These are phyloP conservation scores for Etia nguti DNA, from an alignment of 2,113 vertebrate species.

Conservation along the genomic window DNA sequence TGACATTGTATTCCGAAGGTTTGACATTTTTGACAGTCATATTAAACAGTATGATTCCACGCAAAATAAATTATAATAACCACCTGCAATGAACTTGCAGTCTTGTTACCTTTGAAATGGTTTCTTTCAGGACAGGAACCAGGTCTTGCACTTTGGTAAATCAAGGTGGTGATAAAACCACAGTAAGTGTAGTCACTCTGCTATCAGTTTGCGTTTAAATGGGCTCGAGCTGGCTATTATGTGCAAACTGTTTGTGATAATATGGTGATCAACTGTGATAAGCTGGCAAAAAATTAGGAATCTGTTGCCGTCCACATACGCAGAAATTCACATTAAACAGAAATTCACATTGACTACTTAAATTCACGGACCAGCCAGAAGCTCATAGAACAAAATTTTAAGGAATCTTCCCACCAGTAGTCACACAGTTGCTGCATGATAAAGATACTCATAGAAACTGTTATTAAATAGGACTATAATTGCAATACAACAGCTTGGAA, in stretches of 20 bases:
- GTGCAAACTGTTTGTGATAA: not conserved
- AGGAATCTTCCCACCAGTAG: not conserved
- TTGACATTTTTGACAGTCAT: not conserved
- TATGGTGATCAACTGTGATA: not conserved
- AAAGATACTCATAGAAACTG: not conserved
- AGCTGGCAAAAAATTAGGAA: not conserved
- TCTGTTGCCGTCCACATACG: not conserved
- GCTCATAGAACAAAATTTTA: not conserved
- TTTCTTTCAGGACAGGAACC: not conserved
- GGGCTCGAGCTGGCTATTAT: rapidly evolving
- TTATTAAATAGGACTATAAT: not conserved
- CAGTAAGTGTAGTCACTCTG: not conserved
- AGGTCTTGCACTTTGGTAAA: not conserved
- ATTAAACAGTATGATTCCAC: not conserved
- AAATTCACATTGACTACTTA: not conserved
- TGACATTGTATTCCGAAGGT: not conserved
- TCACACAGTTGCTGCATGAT: not conserved
- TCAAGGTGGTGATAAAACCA: not conserved
- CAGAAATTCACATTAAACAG: not conserved
- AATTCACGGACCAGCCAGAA: not conserved
- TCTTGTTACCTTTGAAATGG: not conserved
- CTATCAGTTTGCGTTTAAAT: not conserved
- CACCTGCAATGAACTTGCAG: not conserved
- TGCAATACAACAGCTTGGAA: not conserved
- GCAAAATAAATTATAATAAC: not conserved